A percentile compares a stretch with the other conserved stretches of the same genome.
phyloP scores from a whole-genome alignment of 2,888 invertebrate species.

The Xanthia togata region DNA sequence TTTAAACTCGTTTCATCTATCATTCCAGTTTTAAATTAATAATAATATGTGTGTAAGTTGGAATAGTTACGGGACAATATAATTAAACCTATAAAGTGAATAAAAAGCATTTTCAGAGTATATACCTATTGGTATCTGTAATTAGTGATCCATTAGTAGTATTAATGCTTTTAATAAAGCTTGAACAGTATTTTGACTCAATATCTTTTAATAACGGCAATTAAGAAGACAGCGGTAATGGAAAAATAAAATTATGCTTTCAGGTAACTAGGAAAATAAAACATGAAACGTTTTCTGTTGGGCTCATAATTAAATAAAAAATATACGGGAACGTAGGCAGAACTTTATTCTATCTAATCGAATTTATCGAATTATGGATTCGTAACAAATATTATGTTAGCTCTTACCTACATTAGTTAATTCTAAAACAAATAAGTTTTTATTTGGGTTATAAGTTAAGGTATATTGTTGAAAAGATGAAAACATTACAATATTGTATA shows the following conservation, averaged over 20 bases:
- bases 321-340: slow-evolving; percentile 22
- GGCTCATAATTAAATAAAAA: slow-evolving; percentile 60
- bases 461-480: slow-evolving; percentile 14
- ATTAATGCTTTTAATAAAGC: slow-evolving; percentile 68
- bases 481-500: slow-evolving; percentile 48
- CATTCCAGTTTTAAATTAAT: slow-evolving; percentile 37
- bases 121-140: slow-evolving; percentile 46
- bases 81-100: slow-evolving; percentile 34
- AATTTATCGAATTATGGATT: slow-evolving; percentile 18
- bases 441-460: slow-evolving; percentile 26
- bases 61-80: slow-evolving; percentile 9
- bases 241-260: slow-evolving; percentile 77
- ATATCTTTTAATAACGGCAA: slow-evolving; percentile 75
- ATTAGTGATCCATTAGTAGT: slow-evolving; percentile 72
- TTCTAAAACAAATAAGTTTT: slow-evolving; percentile 23
- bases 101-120: slow-evolving; percentile 37
- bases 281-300: slow-evolving; percentile 61
- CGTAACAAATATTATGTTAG: neutral
- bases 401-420: slow-evolving; percentile 9
- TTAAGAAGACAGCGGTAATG: slow-evolving; percentile 77
- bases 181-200: slow-evolving; percentile 64
- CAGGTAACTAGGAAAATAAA: slow-evolving; percentile 69
- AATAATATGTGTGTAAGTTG: slow-evolving; percentile 1
- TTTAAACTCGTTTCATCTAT: slow-evolving; percentile 37
- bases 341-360: slow-evolving; percentile 20